Conservation (phyloP, 2,797 vertebrate genomes). For the Steatocranus sp. region DNA sequence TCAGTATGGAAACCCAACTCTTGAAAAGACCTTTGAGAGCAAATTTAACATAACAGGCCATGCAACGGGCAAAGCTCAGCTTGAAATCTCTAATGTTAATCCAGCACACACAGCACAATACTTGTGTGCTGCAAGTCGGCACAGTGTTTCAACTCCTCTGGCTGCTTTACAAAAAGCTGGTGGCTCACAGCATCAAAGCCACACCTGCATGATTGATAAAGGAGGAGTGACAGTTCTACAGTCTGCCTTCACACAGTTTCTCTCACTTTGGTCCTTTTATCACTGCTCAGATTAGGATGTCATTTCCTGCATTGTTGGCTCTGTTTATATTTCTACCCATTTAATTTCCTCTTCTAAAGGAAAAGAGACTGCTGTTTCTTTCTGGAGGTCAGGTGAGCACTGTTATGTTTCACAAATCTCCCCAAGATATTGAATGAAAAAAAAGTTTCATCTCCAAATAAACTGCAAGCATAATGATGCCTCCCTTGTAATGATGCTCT, state of each 20-base stretch:
- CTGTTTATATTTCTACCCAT: neutral
- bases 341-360: neutral
- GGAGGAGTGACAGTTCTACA: rapidly evolving
- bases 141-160: constrained; percentile 28
- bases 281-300: too few species aligned
- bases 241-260: neutral
- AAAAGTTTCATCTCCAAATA: neutral
- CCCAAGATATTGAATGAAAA: neutral
- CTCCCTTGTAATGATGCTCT: constrained; percentile 15
- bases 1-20: neutral
- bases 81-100: constrained; percentile 16
- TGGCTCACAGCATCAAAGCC: neutral
- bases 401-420: constrained; percentile 18
- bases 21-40: constrained; percentile 6
- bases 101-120: constrained; percentile 41
- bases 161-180: constrained; percentile 22
- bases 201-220: neutral
- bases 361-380: neutral
- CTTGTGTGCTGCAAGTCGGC: constrained; percentile 59
- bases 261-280: too few species aligned
- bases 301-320: neutral
- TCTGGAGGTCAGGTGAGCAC: constrained; percentile 21
- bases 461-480: constrained; percentile 35
- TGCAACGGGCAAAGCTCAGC: neutral
- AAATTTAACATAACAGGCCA: constrained; percentile 39